Evolutionary conservation across 2,888 invertebrate species (phyloP).

Genomic region (Agriopis leucophaearia): DNA sequence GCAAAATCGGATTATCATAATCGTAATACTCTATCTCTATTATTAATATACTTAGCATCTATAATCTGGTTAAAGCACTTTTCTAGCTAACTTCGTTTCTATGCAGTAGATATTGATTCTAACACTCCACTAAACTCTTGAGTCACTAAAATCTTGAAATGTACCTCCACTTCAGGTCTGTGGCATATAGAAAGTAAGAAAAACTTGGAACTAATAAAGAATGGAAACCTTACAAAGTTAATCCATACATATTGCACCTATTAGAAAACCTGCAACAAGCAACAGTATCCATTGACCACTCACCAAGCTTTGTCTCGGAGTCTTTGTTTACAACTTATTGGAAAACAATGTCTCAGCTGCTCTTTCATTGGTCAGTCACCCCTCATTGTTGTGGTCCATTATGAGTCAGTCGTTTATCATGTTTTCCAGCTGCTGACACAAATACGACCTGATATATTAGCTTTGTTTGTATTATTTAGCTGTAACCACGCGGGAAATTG

Average conservation of each 20-base stretch:
- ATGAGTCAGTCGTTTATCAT: slow-evolving; percentile 41
- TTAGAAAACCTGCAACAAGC: slow-evolving; percentile 1
- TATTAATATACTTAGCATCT: neutral
- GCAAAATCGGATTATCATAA: neutral
- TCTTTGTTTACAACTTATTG: slow-evolving; percentile 26
- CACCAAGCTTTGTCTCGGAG: slow-evolving; percentile 16
- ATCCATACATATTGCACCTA: neutral
- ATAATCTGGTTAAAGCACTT: neutral
- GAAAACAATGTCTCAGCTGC: slow-evolving; percentile 12
- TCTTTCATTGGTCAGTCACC: slow-evolving; percentile 19
- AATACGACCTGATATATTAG: slow-evolving; percentile 29
- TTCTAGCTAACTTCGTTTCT: neutral
- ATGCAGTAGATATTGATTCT: neutral
- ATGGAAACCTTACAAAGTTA: neutral
- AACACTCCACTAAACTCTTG: neutral
- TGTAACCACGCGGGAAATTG: slow-evolving; percentile 17
- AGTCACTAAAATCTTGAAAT: no score
- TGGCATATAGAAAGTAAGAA: neutral
- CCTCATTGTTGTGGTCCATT: slow-evolving; percentile 23
- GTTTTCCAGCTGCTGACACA: slow-evolving; percentile 38
- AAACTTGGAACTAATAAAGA: neutral
- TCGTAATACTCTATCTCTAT: neutral
- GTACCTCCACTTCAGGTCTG: neutral
- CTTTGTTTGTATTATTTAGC: slow-evolving; percentile 27
- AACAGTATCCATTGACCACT: neutral